These are phyloP conservation scores for Sisyra terminalis DNA, from an alignment of 2,888 invertebrate genomes.

Conservation along the genomic window DNA sequence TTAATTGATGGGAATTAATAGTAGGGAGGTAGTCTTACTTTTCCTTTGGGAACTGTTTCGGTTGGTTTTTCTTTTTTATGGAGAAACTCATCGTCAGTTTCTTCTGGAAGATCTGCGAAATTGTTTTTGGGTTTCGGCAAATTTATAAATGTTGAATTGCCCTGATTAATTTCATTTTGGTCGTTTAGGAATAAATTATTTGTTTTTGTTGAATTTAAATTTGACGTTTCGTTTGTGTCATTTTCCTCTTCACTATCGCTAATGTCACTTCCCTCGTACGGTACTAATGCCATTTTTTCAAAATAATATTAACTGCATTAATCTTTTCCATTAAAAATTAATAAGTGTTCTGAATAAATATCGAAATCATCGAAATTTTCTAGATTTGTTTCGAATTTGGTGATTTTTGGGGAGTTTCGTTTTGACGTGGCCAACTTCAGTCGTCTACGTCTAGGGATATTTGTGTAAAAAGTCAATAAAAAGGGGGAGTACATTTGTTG, in stretches of 20 bases:
- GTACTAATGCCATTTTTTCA: constrained; percentile 38
- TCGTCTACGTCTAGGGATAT: too few relatives aligned
- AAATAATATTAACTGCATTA: background rate
- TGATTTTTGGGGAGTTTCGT: too few relatives aligned
- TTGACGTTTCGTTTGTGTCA: background rate
- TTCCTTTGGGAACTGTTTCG: constrained; percentile 4
- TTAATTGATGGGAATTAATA: too few relatives aligned
- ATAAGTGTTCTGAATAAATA: background rate
- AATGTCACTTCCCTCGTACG: constrained; percentile 31
- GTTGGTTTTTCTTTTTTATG: constrained; percentile 33
- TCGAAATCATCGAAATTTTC: too few relatives aligned
- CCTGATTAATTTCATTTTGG: background rate
- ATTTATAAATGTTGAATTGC: background rate
- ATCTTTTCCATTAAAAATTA: background rate
- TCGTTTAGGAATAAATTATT: background rate
- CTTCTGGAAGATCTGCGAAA: constrained; percentile 18
- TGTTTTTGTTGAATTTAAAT: constrained; percentile 1
- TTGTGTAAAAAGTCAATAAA: too few relatives aligned
- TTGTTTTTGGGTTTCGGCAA: constrained; percentile 5
- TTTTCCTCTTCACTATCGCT: constrained; percentile 27
- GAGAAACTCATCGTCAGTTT: constrained; percentile 45
- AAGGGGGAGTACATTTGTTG: too few relatives aligned
- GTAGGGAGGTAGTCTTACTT: too few relatives aligned
- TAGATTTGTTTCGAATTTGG: too few relatives aligned
- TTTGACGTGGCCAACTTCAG: too few relatives aligned